Base-by-base conservation (phyloP, 2,888 invertebrate species). In the Vanessa cardui region DNA sequence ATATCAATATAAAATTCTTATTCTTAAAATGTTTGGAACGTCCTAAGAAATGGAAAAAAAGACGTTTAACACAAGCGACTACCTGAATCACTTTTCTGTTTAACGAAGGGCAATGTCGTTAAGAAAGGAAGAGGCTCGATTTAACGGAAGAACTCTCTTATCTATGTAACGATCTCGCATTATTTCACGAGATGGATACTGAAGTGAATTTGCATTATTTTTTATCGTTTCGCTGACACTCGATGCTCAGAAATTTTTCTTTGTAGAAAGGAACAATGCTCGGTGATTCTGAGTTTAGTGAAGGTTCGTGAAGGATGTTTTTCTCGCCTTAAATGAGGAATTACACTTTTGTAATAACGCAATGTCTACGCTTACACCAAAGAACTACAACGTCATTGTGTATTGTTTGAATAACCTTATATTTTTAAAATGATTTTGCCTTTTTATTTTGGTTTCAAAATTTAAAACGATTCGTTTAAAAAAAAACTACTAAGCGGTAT, bases 161-260 rank as follows among this genome's bases (percentile, higher is more conserved):
- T 63, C 33, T 83, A 80, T 81, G 82, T 86, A 85, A 88, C 87
- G 88, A 90, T 90, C 88, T 80, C 79, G 77, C 86, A 84, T 88
- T 88, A 87, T 81, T 83, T 82, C 80, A 76, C 76, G 78, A 73
- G 77, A 81, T 78, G 79, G 78, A 76, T 74, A 63, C 62, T 58
- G 64, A 60, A 72, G 72, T 75, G 71, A 71, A 74, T 75, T 70
- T 64, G 67, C 70, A 61, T 70, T 70, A 67, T 70, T 67, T 70
- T 65, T 65, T 65, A 65, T 65, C 65, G 65, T 46, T 46, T 33
- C n/a, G 77, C 81, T 84, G 87, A 85, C 87, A 88, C 87, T 87
- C 83, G 87, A 84, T 80, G 83, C 81, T 81, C 78, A 65, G 76
- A 73, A 76, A 47, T 49, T 75, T 75, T 77, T 81, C 83, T 83